phyloP scores from a whole-genome alignment of 2,113 vertebrate genomes.

The Pedionomus torquatus region DNA sequence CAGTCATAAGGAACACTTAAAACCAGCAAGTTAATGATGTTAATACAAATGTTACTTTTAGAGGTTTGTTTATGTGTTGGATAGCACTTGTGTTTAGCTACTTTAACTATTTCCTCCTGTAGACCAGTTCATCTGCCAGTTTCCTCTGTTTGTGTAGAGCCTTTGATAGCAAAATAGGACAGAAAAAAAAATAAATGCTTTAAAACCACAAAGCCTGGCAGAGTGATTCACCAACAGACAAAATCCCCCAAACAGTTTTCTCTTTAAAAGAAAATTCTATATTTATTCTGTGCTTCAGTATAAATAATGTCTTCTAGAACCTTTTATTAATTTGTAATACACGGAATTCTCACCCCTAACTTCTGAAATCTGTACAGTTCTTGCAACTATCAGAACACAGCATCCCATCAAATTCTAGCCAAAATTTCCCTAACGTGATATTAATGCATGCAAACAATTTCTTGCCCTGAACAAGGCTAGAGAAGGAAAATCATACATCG shows the following conservation, averaged over 20 bases:
- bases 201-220: slow-evolving; percentile 13
- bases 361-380: neutral
- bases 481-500: neutral
- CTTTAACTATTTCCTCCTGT: slow-evolving; percentile 38
- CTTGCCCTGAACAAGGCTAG: neutral
- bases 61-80: neutral
- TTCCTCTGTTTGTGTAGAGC: slow-evolving; percentile 5
- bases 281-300: neutral
- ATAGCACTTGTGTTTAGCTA: neutral
- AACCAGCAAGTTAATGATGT: neutral
- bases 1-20: neutral
- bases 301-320: neutral
- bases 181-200: neutral
- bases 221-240: slow-evolving; percentile 3
- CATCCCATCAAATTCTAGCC: neutral
- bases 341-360: neutral
- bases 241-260: neutral
- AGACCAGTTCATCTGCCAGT: neutral
- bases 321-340: neutral
- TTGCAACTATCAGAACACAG: neutral
- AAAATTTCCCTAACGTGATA: neutral
- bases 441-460: neutral
- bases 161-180: neutral
- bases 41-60: neutral
- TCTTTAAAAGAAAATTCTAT: neutral